These are phyloP conservation scores for Antechinus stuartii DNA, from an alignment of 2,113 vertebrate genomes.

Conservation along the genomic window DNA sequence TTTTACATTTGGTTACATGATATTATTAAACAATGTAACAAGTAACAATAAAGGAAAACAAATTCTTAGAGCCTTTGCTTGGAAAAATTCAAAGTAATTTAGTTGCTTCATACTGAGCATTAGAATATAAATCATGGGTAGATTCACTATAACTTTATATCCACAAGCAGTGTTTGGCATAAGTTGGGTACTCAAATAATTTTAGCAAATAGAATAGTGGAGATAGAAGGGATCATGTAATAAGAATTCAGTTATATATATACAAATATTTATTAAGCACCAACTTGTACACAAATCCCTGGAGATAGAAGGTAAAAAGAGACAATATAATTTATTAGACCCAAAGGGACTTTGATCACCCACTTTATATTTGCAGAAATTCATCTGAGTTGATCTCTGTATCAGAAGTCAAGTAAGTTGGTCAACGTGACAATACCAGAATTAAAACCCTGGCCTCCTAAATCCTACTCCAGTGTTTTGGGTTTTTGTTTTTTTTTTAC, in stretches of 20 bases:
- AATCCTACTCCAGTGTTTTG: background rate
- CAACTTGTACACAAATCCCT: background rate
- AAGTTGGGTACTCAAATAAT: background rate
- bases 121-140: background rate
- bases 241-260: background rate
- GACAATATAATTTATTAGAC: background rate
- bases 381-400: background rate
- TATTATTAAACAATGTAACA: conserved; percentile 34
- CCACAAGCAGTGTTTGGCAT: background rate
- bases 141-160: background rate
- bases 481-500: background rate
- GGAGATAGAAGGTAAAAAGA: background rate
- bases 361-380: background rate
- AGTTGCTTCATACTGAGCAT: conserved; percentile 9
- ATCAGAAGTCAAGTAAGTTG: background rate
- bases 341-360: background rate
- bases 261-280: background rate
- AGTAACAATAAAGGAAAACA: conserved; percentile 54
- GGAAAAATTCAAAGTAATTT: conserved; percentile 45
- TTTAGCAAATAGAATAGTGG: background rate
- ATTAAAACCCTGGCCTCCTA: background rate
- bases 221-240: background rate
- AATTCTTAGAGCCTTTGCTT: conserved; percentile 52
- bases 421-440: background rate
- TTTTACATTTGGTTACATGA: conserved; percentile 45